Base-by-base conservation (phyloP, 2,113 vertebrate genomes). In the Ageneiosus marmoratus region DNA sequence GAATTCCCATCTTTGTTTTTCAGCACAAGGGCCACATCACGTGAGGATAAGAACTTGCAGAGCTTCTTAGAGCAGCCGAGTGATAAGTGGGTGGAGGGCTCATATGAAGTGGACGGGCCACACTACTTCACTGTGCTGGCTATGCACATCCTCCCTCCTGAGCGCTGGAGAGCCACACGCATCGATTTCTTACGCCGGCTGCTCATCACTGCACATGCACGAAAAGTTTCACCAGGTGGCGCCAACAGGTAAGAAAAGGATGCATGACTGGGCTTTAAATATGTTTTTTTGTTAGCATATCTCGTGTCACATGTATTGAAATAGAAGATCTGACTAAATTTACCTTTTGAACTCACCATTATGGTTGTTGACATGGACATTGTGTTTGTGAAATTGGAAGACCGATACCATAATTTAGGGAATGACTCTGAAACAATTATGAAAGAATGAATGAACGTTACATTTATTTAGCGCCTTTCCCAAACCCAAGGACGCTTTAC, bases 1-100 rank as follows among this genome's bases (percentile, higher is more conserved):
- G 22, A 55, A 62, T 74, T 22, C 41, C 2, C 32, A 2, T 67
- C 2, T 63, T 9, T 86, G 32, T 41, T 65, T 48, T 81, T 34
- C 89, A 99, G 98, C 48, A 99, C 98, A 41, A 95, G 98, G 83
- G 97, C 98, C 0, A 98, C 97, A 0, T 98, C 97, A 3, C 94
- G 98, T 32, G 98, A 99, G 88, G 98, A 99, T 89, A 99, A 99
- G 86, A 99, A 96, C 90, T 93, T 99, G 48, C 98, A 99, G 92
- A 96, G 94, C 89, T 99, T 99, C 90, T 90, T 99, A 93, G 98
- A 99, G 91, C 97, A 99, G 90, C 96, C 96, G 1, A 96, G 93
- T 81, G 98, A 99, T 90, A 98, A 98, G 89, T 99, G 98, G 98
- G 92, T 97, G 87, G 98, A 99, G 92, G 95, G 93, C 88, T 96